Evolutionary conservation across 2,113 vertebrate species (phyloP).

Genomic region (Cynoglossus semilaevis): DNA sequence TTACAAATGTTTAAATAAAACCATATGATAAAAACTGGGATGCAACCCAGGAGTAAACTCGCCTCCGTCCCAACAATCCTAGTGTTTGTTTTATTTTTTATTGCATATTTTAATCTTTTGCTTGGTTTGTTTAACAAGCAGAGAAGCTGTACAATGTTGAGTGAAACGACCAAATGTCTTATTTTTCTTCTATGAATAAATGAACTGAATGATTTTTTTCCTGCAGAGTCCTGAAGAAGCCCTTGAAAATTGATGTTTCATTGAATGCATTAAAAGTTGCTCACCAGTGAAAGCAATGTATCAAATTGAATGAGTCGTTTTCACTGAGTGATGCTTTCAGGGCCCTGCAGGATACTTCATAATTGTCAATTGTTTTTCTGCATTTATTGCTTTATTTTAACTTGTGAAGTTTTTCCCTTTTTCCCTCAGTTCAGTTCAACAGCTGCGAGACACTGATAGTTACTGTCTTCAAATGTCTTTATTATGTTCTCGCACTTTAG

Average conservation of each 20-base stretch:
- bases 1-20: too few relatives aligned
- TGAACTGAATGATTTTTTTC: background rate
- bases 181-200: too few relatives aligned
- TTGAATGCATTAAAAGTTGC: background rate
- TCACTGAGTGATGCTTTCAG: background rate
- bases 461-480: background rate
- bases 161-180: too few relatives aligned
- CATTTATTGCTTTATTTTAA: background rate
- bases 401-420: background rate
- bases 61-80: too few relatives aligned
- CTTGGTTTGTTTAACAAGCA: too few relatives aligned
- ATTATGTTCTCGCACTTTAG: background rate
- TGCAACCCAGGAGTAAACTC: too few relatives aligned
- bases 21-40: too few relatives aligned
- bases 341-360: background rate
- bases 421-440: background rate
- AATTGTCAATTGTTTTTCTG: background rate
- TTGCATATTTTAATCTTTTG: too few relatives aligned
- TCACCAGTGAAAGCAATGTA: background rate
- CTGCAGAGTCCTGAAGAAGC: background rate
- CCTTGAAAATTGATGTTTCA: background rate
- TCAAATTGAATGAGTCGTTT: background rate
- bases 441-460: background rate
- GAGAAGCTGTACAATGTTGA: too few relatives aligned
- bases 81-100: too few relatives aligned